These are phyloP conservation scores for Atlantisia rogersi DNA, from an alignment of 2,113 vertebrate genomes.

Conservation along the genomic window DNA sequence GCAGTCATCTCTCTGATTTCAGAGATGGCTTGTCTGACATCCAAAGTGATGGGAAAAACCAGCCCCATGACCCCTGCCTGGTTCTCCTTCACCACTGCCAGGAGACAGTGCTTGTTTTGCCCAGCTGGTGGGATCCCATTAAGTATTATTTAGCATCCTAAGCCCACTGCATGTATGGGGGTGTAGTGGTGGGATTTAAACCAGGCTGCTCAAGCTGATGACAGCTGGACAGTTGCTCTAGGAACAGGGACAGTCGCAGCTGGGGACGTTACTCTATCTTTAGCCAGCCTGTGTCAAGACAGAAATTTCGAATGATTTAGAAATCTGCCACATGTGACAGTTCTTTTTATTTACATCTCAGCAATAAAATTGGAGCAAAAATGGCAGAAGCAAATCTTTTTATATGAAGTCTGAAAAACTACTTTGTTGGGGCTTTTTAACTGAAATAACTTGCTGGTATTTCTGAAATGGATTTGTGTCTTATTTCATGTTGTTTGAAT, in stretches of 20 bases:
- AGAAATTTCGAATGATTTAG: background rate
- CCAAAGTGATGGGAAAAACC: background rate
- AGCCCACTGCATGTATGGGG: background rate
- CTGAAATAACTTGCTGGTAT: background rate
- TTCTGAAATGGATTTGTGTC: background rate
- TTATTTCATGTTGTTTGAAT: background rate
- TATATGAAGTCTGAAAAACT: background rate
- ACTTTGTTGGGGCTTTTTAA: background rate
- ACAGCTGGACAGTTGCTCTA: background rate
- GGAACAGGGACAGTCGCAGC: background rate
- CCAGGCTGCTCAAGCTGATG: background rate
- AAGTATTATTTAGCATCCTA: background rate
- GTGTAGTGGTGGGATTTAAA: background rate
- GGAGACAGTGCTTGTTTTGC: background rate
- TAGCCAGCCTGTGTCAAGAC: background rate
- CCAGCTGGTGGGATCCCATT: background rate
- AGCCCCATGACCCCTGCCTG: background rate
- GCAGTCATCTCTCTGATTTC: background rate
- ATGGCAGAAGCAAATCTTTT: background rate
- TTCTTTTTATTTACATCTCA: background rate
- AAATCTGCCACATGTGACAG: background rate
- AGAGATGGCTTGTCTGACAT: background rate
- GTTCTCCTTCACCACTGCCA: background rate
- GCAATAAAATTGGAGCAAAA: background rate
- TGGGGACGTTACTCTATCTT: background rate